Base-by-base conservation (phyloP, 2,888 invertebrate genomes). In the Carpatolechia fugitivella region DNA sequence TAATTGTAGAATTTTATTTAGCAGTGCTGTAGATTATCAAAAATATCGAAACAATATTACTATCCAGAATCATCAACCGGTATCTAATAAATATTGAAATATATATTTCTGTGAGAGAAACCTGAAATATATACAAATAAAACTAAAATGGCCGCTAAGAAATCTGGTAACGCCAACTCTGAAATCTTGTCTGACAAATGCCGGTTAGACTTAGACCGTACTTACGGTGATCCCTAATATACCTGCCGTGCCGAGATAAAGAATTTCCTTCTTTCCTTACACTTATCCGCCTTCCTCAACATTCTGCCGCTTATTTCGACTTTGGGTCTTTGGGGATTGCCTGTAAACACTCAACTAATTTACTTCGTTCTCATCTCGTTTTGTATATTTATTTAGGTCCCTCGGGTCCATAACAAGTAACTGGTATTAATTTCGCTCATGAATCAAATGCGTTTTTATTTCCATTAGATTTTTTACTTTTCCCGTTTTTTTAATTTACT, bases 151-250 rank as follows among this genome's bases (percentile, higher is more conserved):
- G 13, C 13, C 29, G 14, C 47, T 14, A n/a, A 16, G 29, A 8
- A 35, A 44, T n/a, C 29, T 13, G 24, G 11, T 13, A 44, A 4
- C 13, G 44, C 24, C 24, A 18, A n/a, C 18, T 49, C 38, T 46
- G 46, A 56, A 58, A 58, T 60, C 58, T 53, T 58, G 55, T 56
- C 58, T 58, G 55, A 63, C 61, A 61, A 66, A 66, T 60, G 63
- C 56, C 59, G 55, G 55, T 55, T 58, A 52, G 56, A 54, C 58
- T 55, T 58, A 52, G 56, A 54, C 58, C 59, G 54, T 52, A 16
- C 47, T 54, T 52, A 40, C 13, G 30, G 48, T 56, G 60, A 60
- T 57, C 63, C 54, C n/a, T 40, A 52, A 52, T 58, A 58, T 56
- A 54, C 59, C 63, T 62, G 62, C 54, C 51, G 50, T 13, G 57